phyloP scores from a whole-genome alignment of 2,888 invertebrate genomes.

The Vanessa cardui region DNA sequence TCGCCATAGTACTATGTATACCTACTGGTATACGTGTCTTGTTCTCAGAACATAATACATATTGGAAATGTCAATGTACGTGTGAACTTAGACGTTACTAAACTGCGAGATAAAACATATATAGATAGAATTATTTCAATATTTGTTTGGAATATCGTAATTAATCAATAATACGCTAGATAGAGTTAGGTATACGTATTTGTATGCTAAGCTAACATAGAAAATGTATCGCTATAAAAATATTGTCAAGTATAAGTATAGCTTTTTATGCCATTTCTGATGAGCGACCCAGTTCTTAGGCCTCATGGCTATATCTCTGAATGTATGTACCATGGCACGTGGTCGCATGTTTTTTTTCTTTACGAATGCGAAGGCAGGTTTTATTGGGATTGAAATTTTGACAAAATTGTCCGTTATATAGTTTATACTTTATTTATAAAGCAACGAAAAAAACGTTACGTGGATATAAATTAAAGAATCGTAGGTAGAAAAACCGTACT shows the following conservation, averaged over 20 bases:
- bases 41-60: conserved; percentile 14
- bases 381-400: conserved; percentile 30
- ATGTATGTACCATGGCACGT: conserved; percentile 67
- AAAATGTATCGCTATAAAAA: too few relatives aligned
- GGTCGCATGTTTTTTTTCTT: conserved; percentile 56
- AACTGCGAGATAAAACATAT: neutral
- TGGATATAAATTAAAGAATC: neutral
- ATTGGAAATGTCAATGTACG: conserved; percentile 19
- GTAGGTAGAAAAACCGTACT: too few relatives aligned
- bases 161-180: neutral
- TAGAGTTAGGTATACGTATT: neutral
- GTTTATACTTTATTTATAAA: conserved; percentile 10
- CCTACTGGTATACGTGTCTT: conserved; percentile 54
- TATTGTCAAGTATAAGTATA: neutral
- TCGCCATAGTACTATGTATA: conserved; percentile 77
- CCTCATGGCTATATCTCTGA: conserved; percentile 25
- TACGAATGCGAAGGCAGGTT: conserved; percentile 33
- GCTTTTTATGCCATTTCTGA: conserved; percentile 16
- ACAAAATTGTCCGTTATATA: conserved; percentile 26
- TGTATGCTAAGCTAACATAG: neutral
- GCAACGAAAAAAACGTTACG: neutral
- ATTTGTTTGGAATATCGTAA: neutral
- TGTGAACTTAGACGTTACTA: neutral
- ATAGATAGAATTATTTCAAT: neutral
- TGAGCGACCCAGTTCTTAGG: conserved; percentile 16